A percentile compares a stretch with the other conserved stretches of the same genome.
Evolutionary conservation across 2,113 vertebrate species (phyloP).

Genomic region (Pygoscelis adeliae): DNA sequence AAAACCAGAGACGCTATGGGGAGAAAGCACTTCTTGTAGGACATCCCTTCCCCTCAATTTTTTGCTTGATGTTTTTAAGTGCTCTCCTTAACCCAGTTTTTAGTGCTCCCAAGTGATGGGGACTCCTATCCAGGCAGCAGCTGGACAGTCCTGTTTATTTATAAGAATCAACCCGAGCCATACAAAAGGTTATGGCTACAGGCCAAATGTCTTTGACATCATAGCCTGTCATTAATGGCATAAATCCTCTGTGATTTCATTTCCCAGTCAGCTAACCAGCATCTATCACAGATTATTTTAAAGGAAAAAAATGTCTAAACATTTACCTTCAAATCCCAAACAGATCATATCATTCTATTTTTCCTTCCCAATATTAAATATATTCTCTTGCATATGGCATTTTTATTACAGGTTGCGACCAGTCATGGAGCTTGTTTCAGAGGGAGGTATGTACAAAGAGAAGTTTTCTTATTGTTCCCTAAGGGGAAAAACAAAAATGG

Average conservation of each 20-base stretch:
- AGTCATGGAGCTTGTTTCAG: not conserved
- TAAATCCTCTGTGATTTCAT: slow-evolving; percentile 65
- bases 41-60: not conserved
- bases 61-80: not conserved
- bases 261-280: slow-evolving; percentile 59
- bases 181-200: slow-evolving; percentile 62
- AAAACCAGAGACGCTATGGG: not conserved
- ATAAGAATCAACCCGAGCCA: slow-evolving; percentile 13
- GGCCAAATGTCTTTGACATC: slow-evolving; percentile 64
- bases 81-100: not conserved
- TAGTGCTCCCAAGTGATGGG: not conserved
- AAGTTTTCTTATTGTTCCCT: slow-evolving; percentile 34
- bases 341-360: slow-evolving; percentile 33
- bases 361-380: slow-evolving; percentile 28
- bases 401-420: slow-evolving; percentile 52
- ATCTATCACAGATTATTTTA: slow-evolving; percentile 55
- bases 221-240: slow-evolving; percentile 58
- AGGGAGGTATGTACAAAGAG: not conserved
- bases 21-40: not conserved
- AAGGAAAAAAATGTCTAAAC: slow-evolving; percentile 51
- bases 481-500: not conserved
- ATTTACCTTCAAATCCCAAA: slow-evolving; percentile 62
- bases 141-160: slow-evolving; percentile 44
- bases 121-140: slow-evolving; percentile 29
- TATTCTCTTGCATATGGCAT: slow-evolving; percentile 36